Percentiles rank a stretch among this genome's conserved stretches.
Evolutionary conservation across 2,888 invertebrate species (phyloP).

Genomic region (Sminthurinus aureus): DNA sequence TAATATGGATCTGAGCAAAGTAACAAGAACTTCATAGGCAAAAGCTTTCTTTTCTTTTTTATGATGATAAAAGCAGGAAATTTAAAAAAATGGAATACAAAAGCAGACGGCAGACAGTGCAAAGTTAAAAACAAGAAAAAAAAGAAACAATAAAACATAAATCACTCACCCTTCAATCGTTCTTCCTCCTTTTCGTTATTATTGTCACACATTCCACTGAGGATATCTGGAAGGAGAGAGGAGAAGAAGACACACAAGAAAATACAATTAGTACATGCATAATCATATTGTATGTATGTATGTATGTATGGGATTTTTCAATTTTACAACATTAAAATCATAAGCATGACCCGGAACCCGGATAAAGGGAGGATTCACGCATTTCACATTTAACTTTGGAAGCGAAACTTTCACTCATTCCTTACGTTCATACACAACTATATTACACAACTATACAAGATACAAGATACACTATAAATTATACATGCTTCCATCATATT

Average conservation of each 20-base stretch:
- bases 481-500: too few relatives aligned
- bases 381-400: background rate
- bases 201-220: constrained; percentile 78
- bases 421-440: too few relatives aligned
- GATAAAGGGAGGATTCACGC: background rate
- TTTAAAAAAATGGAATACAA: too few relatives aligned
- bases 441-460: too few relatives aligned
- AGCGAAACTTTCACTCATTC: background rate
- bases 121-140: too few relatives aligned
- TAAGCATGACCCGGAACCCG: background rate
- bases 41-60: too few relatives aligned
- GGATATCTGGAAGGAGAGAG: constrained; percentile 67
- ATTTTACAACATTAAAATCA: background rate
- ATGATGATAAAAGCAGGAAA: too few relatives aligned
- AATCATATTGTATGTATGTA: background rate
- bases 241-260: constrained; percentile 65
- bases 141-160: constrained; percentile 24
- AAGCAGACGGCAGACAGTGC: too few relatives aligned
- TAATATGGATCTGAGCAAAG: too few relatives aligned
- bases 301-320: background rate
- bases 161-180: constrained; percentile 73
- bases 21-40: too few relatives aligned
- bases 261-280: constrained; percentile 35
- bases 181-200: constrained; percentile 73
- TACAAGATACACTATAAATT: too few relatives aligned